Evolutionary conservation across 2,888 invertebrate species (phyloP).

Genomic region (Drosophila leonis): DNA sequence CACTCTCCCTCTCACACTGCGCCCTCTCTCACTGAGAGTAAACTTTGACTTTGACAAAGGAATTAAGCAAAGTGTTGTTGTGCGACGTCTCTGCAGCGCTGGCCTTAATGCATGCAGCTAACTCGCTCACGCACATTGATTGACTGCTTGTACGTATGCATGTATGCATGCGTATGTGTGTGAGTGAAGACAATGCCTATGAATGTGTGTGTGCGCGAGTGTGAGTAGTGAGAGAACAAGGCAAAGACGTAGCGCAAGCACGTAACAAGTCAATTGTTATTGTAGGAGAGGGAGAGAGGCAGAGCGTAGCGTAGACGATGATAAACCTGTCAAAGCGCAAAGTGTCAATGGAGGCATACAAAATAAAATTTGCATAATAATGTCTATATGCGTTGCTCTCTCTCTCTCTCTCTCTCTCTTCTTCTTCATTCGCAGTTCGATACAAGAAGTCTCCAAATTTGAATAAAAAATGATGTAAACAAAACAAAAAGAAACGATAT

Average conservation of each 20-base stretch:
- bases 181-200: conserved; percentile 1
- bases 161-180: not conserved
- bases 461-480: conserved; percentile 67
- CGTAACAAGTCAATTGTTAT: conserved; percentile 67
- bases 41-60: conserved; percentile 1
- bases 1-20: not conserved
- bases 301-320: conserved; percentile 42
- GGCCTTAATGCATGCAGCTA: conserved; percentile 36
- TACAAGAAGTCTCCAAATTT: conserved; percentile 59
- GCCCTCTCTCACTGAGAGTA: not conserved
- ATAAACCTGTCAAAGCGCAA: conserved; percentile 73
- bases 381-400: conserved; percentile 41
- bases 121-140: conserved; percentile 25
- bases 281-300: conserved; percentile 18
- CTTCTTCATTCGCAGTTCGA: conserved; percentile 7
- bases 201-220: conserved; percentile 14
- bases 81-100: conserved; percentile 26
- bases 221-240: conserved; percentile 20
- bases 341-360: conserved; percentile 62
- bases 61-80: conserved; percentile 4
- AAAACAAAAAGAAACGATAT: conserved; percentile 32
- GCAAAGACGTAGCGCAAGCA: conserved; percentile 37
- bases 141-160: conserved; percentile 14
- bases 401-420: conserved; percentile 14
- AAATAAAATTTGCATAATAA: conserved; percentile 76